phyloP scores from a whole-genome alignment of 2,113 vertebrate genomes.

The Odobenus rosmarus region DNA sequence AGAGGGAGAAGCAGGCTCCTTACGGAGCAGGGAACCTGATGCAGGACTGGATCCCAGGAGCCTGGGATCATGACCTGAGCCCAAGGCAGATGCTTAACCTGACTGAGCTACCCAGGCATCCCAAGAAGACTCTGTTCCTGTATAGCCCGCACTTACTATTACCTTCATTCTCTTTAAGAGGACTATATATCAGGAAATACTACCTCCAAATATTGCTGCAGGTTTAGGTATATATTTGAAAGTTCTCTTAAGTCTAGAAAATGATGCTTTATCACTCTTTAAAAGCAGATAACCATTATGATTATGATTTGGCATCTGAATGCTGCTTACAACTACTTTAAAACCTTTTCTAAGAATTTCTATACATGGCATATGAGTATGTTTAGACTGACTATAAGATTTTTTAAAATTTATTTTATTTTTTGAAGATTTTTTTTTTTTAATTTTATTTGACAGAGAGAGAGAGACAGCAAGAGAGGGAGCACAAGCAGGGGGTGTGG shows the following conservation, averaged over 20 bases:
- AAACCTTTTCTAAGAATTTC: not conserved
- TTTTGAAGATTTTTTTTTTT: no score
- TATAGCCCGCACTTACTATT: not conserved
- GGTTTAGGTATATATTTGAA: not conserved
- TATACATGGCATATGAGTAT: not conserved
- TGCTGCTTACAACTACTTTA: not conserved
- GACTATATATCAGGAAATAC: not conserved
- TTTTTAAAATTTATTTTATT: not conserved
- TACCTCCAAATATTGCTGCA: not conserved
- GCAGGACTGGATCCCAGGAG: no score
- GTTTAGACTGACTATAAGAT: not conserved
- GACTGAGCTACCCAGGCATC: no score
- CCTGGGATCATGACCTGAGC: no score
- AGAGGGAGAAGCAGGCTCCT: no score
- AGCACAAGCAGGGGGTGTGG: no score
- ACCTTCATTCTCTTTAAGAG: constrained; percentile 10
- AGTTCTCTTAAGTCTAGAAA: not conserved
- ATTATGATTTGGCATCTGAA: not conserved
- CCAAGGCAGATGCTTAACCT: no score
- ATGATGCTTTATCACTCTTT: not conserved
- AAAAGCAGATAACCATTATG: not conserved
- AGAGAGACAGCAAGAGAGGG: no score
- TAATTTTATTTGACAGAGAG: no score
- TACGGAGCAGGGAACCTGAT: no score
- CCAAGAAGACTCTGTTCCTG: not conserved